Percentiles rank a stretch among this genome's conserved stretches.
These are phyloP conservation scores for Atherix ibis DNA, from an alignment of 2,888 invertebrate genomes.

Conservation along the genomic window DNA sequence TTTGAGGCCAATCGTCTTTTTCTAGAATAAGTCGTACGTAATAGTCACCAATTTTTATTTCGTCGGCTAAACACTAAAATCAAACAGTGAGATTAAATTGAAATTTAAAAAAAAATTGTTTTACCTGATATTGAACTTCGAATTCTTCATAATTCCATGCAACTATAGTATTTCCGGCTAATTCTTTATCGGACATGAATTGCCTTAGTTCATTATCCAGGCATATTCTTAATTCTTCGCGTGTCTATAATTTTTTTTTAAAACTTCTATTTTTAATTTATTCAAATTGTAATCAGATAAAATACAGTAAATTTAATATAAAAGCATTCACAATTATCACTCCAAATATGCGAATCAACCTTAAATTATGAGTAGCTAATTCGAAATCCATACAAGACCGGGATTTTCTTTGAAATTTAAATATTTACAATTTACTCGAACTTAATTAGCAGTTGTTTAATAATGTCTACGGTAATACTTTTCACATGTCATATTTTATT, in stretches of 20 bases:
- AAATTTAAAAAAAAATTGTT: not conserved
- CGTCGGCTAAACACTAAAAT: slow-evolving; percentile 67
- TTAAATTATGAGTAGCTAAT: too few relatives aligned
- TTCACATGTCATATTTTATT: too few relatives aligned
- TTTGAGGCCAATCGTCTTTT: slow-evolving; percentile 70
- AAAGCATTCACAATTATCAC: too few relatives aligned
- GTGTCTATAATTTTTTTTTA: slow-evolving; percentile 63
- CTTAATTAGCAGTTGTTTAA: too few relatives aligned
- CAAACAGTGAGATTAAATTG: not conserved
- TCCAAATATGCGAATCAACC: too few relatives aligned
- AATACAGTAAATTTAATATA: too few relatives aligned
- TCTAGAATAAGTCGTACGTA: slow-evolving; percentile 87
- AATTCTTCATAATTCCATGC: slow-evolving; percentile 99
- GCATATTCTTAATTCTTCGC: slow-evolving; percentile 84
- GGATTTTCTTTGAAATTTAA: too few relatives aligned
- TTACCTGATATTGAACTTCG: slow-evolving; percentile 70
- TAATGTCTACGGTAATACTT: too few relatives aligned
- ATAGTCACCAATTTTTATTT: slow-evolving; percentile 97
- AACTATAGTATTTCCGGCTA: slow-evolving; percentile 61
- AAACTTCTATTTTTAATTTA: too few relatives aligned
- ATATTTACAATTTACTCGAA: too few relatives aligned
- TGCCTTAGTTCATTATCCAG: slow-evolving; percentile 86
- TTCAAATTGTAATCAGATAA: too few relatives aligned
- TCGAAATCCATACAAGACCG: too few relatives aligned
- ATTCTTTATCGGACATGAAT: slow-evolving; percentile 78